Evolutionary conservation across 2,888 invertebrate genomes (phyloP).

Genomic region (Ormia ochracea): DNA sequence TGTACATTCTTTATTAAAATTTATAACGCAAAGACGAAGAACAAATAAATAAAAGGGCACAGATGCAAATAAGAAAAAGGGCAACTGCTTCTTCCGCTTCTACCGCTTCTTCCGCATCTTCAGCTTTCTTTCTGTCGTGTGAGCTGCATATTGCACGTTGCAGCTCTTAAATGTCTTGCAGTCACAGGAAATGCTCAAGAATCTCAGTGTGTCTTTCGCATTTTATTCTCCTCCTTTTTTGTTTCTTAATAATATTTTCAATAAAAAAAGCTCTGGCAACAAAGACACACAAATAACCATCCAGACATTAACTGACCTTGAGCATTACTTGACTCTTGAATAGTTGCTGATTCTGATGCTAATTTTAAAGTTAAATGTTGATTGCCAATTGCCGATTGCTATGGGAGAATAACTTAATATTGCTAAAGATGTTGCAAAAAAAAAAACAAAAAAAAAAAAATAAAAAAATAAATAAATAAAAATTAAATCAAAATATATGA

Average conservation of each 20-base stretch:
- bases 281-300: constrained; percentile 39
- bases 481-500: neutral
- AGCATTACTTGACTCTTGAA: constrained; percentile 52
- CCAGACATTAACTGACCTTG: constrained; percentile 62
- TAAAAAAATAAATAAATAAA: neutral
- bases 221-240: constrained; percentile 6
- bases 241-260: neutral
- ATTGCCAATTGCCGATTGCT: constrained; percentile 22
- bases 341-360: constrained; percentile 33
- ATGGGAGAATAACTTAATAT: constrained; percentile 48
- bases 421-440: constrained; percentile 7
- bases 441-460: neutral
- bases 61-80: constrained; percentile 25
- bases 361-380: constrained; percentile 37
- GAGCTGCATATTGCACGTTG: constrained; percentile 2
- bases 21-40: neutral
- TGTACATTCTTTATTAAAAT: neutral
- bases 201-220: constrained; percentile 38
- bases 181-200: constrained; percentile 59
- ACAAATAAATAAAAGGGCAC: constrained; percentile 38
- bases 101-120: constrained; percentile 17
- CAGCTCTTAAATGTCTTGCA: neutral
- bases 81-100: neutral
- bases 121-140: constrained; percentile 32
- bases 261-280: neutral